Base-by-base conservation (phyloP, 2,113 vertebrate genomes). In the Oriolus oriolus region DNA sequence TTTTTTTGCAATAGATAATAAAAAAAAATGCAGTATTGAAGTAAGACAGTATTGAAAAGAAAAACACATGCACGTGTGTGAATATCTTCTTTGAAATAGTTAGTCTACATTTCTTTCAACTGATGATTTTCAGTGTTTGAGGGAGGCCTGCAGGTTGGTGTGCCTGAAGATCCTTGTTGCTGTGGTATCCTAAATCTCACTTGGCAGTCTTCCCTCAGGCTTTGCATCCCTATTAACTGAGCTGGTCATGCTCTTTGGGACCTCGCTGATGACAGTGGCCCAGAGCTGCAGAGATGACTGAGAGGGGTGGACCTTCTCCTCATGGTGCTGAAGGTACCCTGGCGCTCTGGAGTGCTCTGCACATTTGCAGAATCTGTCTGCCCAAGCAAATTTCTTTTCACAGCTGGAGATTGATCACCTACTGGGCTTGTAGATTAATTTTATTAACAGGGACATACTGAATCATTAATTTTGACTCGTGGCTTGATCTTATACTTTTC, bases 341-440 rank as follows among this genome's bases (percentile, higher is more conserved):
- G 5, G 27, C 0, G 0, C 37, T 83, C 52, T 0, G 0, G 30
- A 7, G 26, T 5, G 6, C 49, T 80, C 71, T 73, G 75, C 21
- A 24, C 2, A 0, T 59, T 23, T 3, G 1, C 28, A 37, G 13
- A 39, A 6, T 69, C 37, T 45, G 23, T 52, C 50, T 79, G 65
- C 52, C 65, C 26, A 15, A 19, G 23, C 28, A 77, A 76, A 76
- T n/a, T 44, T 73, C 28, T 65, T 73, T 65, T 61, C 35, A 24
- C 45, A 56, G 3, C 31, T 65, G 20, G 42, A 73, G 41, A 35
- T 33, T 28, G 50, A 59, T 92, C 31, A 44, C 28, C 60, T 57
- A 1, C 16, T 41, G 45, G 22, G 28, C 47, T 64, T 42, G 41
- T 60, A 73, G 61, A 78, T 81, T 70, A 59, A 42, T 81, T 87